phyloP scores from a whole-genome alignment of 30 jellyfish, hydroid and myxozoan genomes.

The Hydractinia echinata region DNA sequence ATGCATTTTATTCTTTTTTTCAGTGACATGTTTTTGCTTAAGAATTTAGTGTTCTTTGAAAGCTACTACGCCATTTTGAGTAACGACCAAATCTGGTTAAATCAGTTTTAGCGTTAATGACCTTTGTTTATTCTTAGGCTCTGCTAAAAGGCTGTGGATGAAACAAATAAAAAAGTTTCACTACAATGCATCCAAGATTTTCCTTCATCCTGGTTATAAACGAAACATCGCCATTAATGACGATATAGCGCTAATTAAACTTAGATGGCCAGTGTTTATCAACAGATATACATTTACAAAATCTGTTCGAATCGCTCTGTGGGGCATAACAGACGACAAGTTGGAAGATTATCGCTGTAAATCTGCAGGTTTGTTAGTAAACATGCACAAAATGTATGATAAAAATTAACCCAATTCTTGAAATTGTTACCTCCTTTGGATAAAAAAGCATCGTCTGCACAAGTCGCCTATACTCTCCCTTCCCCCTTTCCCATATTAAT shows the following conservation, averaged over 20 bases:
- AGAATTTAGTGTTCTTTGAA: too few relatives aligned
- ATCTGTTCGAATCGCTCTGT: conserved; percentile 9
- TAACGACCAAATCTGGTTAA: too few relatives aligned
- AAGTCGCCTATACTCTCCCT: too few relatives aligned
- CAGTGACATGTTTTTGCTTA: too few relatives aligned
- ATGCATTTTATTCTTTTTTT: too few relatives aligned
- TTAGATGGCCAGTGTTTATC: conserved; percentile 39
- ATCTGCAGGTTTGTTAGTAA: conserved; percentile 23
- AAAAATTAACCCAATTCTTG: not conserved
- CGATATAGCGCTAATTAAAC: conserved; percentile 54
- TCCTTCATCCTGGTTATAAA: conserved; percentile 47
- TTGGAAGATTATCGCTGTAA: not conserved
- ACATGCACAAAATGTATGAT: not conserved
- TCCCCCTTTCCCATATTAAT: too few relatives aligned
- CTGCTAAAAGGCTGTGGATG: not conserved
- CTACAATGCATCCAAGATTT: conserved; percentile 15
- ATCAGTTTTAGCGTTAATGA: too few relatives aligned
- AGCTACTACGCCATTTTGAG: too few relatives aligned
- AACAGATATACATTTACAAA: not conserved
- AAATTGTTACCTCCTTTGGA: not conserved
- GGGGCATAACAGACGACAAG: not conserved
- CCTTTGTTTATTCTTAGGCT: conserved; percentile 6
- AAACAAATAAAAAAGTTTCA: not conserved
- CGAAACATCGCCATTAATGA: not conserved
- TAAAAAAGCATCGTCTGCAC: conserved; percentile 2